Percentiles rank a stretch among this genome's conserved stretches.
These are phyloP conservation scores for Tursiops truncatus DNA, from an alignment of 2,113 vertebrate species.

Conservation along the genomic window DNA sequence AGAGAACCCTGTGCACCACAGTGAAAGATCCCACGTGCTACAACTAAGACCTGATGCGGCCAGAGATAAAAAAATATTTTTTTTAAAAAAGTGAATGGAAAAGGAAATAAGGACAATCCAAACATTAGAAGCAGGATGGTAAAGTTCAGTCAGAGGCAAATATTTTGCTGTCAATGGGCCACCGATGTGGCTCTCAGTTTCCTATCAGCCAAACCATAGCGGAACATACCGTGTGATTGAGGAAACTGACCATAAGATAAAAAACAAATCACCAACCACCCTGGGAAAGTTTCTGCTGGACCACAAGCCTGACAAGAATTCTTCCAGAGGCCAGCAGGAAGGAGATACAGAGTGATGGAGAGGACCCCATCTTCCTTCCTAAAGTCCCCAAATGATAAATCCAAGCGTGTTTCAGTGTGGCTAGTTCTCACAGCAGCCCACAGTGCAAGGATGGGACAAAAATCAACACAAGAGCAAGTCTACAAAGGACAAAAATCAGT, in stretches of 20 bases:
- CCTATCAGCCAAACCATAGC: neutral
- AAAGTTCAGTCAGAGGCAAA: neutral
- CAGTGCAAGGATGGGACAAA: neutral
- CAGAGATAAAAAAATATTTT: too few relatives aligned
- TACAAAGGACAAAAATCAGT: neutral
- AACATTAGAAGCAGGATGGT: neutral
- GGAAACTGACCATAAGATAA: neutral
- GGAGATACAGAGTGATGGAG: neutral
- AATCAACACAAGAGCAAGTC: neutral
- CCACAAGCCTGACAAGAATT: neutral
- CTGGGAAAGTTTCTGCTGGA: neutral
- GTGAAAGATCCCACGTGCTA: too few relatives aligned
- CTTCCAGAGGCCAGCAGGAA: neutral
- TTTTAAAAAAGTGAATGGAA: neutral
- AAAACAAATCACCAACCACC: neutral
- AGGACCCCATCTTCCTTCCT: neutral
- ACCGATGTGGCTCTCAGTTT: neutral
- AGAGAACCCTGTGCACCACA: too few relatives aligned
- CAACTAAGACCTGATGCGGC: too few relatives aligned
- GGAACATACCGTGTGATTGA: neutral
- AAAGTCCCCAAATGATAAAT: neutral
- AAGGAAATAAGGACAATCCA: constrained; percentile 7
- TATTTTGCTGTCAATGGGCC: neutral
- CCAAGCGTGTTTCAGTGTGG: neutral
- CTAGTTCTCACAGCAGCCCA: neutral